Percentiles rank a stretch among this genome's conserved stretches.
Conservation (phyloP, 2,113 vertebrate genomes). For the Penelope pileata region DNA sequence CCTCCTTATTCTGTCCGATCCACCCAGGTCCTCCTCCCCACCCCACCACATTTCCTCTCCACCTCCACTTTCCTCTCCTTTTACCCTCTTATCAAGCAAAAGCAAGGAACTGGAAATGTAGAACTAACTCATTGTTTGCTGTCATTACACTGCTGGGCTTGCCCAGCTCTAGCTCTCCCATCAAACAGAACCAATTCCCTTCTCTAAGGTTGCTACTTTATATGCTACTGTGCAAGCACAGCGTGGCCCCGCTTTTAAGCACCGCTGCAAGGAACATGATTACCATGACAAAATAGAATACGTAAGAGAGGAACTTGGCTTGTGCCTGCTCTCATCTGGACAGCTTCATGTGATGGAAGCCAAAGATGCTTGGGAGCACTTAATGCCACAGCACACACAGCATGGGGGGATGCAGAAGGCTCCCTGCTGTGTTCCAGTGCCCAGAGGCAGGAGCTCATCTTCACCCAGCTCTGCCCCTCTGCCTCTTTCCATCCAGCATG, state of each 20-base stretch:
- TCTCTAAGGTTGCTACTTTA: not conserved
- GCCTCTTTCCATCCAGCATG: not conserved
- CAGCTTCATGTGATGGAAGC: not conserved
- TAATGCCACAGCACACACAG: not conserved
- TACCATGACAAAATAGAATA: not conserved
- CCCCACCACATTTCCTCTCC: accelerated
- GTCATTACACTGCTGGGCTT: not conserved
- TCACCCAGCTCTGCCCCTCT: not conserved
- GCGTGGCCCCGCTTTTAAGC: accelerated
- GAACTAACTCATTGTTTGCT: not conserved
- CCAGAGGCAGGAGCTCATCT: not conserved
- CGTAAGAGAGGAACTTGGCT: not conserved
- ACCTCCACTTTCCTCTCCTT: not conserved
- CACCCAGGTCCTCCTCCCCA: not conserved
- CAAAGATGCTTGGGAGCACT: accelerated
- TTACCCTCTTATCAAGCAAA: not conserved
- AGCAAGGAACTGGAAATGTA: not conserved
- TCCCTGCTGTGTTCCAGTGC: not conserved
- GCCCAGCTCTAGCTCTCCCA: not conserved
- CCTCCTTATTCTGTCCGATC: not conserved
- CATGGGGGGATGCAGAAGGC: not conserved
- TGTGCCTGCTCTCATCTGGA: not conserved
- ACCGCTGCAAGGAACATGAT: accelerated
- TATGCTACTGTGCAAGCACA: not conserved
- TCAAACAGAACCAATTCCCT: not conserved